These are phyloP conservation scores for Apodemia duryi DNA, from an alignment of 2,888 invertebrate genomes.

Conservation along the genomic window DNA sequence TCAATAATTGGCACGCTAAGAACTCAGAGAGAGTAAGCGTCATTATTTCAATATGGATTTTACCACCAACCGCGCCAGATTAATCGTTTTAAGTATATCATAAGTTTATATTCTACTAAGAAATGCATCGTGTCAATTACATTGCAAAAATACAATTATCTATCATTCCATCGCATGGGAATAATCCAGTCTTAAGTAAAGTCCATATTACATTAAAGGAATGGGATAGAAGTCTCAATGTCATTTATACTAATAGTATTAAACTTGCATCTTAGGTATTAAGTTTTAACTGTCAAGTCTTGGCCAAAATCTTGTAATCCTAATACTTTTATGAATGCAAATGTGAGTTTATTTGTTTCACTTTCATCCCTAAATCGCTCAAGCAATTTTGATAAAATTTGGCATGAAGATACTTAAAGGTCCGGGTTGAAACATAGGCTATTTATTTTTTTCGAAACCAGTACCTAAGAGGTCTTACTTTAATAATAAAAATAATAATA, in stretches of 20 bases:
- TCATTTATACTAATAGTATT: neutral
- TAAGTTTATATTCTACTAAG: conserved; percentile 59
- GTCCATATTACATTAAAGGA: conserved; percentile 43
- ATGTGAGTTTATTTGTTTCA: too few relatives aligned
- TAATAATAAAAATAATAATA: too few relatives aligned
- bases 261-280: neutral
- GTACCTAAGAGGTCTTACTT: too few relatives aligned
- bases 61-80: conserved; percentile 76
- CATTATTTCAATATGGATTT: conserved; percentile 67
- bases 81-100: conserved; percentile 75
- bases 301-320: too few relatives aligned
- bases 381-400: too few relatives aligned
- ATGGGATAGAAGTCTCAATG: conserved; percentile 3
- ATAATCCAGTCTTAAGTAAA: conserved; percentile 39
- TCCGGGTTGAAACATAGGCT: too few relatives aligned
- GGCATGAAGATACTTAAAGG: too few relatives aligned
- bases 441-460: too few relatives aligned
- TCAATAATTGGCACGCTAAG: conserved; percentile 76
- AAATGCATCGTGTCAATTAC: conserved; percentile 67
- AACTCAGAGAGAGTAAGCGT: conserved; percentile 57
- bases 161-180: conserved; percentile 54
- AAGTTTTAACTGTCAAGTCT: too few relatives aligned
- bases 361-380: too few relatives aligned
- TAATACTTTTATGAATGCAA: too few relatives aligned
- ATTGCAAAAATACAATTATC: conserved; percentile 65